Conservation (phyloP, 2,888 invertebrate species). For the Drosophila tanythrix region DNA sequence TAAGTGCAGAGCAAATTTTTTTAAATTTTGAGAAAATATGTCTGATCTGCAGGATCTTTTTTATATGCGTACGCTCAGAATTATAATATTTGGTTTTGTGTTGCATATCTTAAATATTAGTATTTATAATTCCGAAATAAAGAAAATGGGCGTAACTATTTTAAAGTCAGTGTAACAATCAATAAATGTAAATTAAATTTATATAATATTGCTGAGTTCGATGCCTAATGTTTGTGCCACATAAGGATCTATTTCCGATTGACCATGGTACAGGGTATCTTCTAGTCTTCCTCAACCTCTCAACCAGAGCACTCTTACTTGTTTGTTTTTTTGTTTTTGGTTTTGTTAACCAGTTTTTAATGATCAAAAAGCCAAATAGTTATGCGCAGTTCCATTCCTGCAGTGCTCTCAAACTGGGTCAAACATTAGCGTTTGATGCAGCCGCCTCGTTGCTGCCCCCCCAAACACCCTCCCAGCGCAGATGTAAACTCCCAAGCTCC, state of each 20-base stretch:
- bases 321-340: constrained; percentile 41
- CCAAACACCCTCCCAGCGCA: constrained; percentile 1
- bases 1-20: background rate
- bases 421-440: constrained; percentile 71
- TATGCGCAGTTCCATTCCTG: constrained; percentile 75
- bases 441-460: constrained; percentile 38
- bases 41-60: no score
- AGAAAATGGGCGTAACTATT: background rate
- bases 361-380: constrained; percentile 70
- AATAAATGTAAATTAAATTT: background rate
- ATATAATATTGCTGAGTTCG: background rate
- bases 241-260: background rate
- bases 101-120: background rate
- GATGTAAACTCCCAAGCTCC: constrained; percentile 15
- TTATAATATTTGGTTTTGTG: no score
- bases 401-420: constrained; percentile 73
- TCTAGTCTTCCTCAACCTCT: background rate
- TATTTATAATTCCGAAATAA: background rate
- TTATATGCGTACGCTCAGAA: no score
- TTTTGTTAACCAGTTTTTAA: constrained; percentile 81
- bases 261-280: background rate
- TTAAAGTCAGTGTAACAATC: no score
- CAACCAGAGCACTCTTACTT: constrained; percentile 3
- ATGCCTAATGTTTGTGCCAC: background rate
- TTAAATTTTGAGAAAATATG: background rate